Base-by-base conservation (phyloP, 2,113 vertebrate genomes). In the Ictalurus furcatus region DNA sequence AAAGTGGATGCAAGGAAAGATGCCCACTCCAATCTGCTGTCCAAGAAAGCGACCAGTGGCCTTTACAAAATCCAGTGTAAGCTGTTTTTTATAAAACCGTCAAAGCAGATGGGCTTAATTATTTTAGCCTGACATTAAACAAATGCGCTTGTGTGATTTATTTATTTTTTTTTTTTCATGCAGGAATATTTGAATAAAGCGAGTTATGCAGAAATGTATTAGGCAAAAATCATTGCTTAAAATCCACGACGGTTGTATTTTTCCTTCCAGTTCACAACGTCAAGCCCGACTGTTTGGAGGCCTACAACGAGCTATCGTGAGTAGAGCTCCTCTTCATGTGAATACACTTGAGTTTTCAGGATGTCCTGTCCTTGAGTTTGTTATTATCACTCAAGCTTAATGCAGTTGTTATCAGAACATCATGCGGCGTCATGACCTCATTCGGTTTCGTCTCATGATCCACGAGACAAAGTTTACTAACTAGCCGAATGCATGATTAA, bases 51-150 rank as follows among this genome's bases (percentile, higher is more conserved):
- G 92, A 98, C 97, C 92, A 99, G 97, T 93, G 97, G 95, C 94
- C 96, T 99, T 91, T 99, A 99, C 91, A 99, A 99, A 93, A 97
- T 99, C 82, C 98, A 99, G 86, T 98, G 98, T 99, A 92, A 88
- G 94, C 85, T 74, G 21, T 28, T 88, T 9, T 30, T 83, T 34
- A 74, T 90, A 13, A 76, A 86, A 58, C 23, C 28, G 6, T 13
- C 59, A 34, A 25, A 76, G 76, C 76, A n/a, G n/a, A 54, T 17
- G 19, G 48, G 7, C 25, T 34, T 71, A 30, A 56, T 71, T 23
- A 74, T 23, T 23, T 2, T 34, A 16, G 4, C n/a, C 58, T 34
- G 63, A 37, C 61, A 25, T 14, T 69, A 30, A 63, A 59, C 37
- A 69, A 37, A 1, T 17, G 44, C 1, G 12, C 76, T 34, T n/a